These are phyloP conservation scores for Pimpla rufipes DNA, from an alignment of 2,888 invertebrate species.

Conservation along the genomic window DNA sequence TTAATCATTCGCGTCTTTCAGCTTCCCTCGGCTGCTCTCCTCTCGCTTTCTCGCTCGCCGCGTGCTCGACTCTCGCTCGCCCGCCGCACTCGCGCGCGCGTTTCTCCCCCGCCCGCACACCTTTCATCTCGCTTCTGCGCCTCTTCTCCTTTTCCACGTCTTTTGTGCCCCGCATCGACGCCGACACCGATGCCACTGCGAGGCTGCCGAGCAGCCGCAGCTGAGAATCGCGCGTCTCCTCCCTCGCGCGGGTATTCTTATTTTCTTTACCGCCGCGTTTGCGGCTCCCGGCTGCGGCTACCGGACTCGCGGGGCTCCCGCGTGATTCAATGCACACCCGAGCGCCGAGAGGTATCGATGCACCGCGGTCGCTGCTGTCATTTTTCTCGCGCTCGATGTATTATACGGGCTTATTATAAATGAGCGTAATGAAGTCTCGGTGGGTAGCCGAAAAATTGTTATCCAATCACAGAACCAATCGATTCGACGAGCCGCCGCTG, in stretches of 20 bases:
- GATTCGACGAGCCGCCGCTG: conserved; percentile 52
- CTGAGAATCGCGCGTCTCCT: conserved; percentile 53
- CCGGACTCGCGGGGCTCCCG: conserved; percentile 25
- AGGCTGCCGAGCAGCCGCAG: conserved; percentile 31
- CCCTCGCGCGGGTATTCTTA: conserved; percentile 62
- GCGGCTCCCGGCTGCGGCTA: conserved; percentile 52
- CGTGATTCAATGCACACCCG: conserved; percentile 45
- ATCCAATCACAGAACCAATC: conserved; percentile 64
- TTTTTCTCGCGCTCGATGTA: conserved; percentile 55
- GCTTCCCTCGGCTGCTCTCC: conserved; percentile 57
- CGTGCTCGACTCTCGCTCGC: conserved; percentile 46
- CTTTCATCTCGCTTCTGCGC: conserved; percentile 44
- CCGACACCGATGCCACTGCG: conserved; percentile 30
- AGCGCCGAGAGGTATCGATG: conserved; percentile 51
- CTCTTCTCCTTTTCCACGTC: background rate
- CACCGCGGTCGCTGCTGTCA: conserved; percentile 45
- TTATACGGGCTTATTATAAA: conserved; percentile 36
- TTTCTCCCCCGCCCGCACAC: conserved; percentile 41
- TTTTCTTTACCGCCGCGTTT: conserved; percentile 52
- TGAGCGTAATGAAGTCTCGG: conserved; percentile 62
- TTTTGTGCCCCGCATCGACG: conserved; percentile 49
- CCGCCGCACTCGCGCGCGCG: conserved; percentile 54
- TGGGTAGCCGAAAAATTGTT: conserved; percentile 59
- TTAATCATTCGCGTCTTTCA: conserved; percentile 78
- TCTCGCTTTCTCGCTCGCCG: conserved; percentile 20